A percentile compares a stretch with the other conserved stretches of the same genome.
Conservation (phyloP, 2,113 vertebrate genomes). For the Cryptomyrus ogoouensis region DNA sequence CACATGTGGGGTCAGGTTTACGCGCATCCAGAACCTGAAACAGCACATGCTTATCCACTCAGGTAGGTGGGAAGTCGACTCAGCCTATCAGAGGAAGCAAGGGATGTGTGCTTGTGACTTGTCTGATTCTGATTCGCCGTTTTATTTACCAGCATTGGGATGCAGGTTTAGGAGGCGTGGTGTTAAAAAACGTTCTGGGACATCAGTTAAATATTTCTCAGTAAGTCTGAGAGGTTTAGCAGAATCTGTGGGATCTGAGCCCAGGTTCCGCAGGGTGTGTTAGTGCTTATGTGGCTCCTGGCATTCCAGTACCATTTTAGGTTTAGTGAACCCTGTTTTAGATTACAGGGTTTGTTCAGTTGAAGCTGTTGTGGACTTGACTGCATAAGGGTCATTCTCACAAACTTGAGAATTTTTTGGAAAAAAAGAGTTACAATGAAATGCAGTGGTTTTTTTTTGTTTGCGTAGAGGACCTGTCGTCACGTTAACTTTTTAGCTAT, state of each 20-base stretch:
- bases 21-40: slow-evolving; percentile 97
- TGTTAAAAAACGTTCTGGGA: neutral
- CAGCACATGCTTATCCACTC: slow-evolving; percentile 99
- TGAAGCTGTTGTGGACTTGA: neutral
- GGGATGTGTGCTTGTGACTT: neutral
- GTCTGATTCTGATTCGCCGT: neutral
- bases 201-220: neutral
- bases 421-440: neutral
- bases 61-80: slow-evolving; percentile 59
- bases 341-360: neutral
- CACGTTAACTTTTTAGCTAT: neutral
- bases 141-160: neutral
- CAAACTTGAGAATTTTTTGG: neutral
- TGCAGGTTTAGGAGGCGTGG: neutral
- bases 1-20: slow-evolving; percentile 94
- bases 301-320: neutral
- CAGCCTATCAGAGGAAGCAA: neutral
- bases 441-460: neutral
- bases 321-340: neutral
- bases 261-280: neutral
- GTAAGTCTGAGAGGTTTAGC: neutral
- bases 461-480: neutral
- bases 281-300: neutral
- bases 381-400: neutral
- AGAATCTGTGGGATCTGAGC: neutral